Evolutionary conservation across 64 coral and sea anemone species (phyloP).

Genomic region (Exaiptasia diaphana): DNA sequence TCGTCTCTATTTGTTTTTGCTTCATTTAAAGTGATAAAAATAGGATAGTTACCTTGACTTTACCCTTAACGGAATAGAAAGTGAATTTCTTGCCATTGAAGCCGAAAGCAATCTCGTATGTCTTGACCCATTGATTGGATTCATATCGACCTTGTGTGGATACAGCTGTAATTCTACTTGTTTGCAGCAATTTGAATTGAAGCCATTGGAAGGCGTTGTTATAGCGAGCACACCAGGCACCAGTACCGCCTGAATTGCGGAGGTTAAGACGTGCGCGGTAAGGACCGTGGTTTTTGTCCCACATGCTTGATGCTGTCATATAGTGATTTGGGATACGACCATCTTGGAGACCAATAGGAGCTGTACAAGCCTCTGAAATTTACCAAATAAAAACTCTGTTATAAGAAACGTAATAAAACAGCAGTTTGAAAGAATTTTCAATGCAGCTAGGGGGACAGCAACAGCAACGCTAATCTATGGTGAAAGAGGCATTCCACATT

Average conservation of each 20-base stretch:
- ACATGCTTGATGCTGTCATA: constrained; percentile 28
- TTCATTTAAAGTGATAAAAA: not conserved
- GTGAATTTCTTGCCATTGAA: constrained; percentile 4
- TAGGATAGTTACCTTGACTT: constrained; percentile 1
- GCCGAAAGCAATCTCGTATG: constrained; percentile 45
- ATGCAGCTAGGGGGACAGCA: too few species aligned
- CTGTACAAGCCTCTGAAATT: constrained; percentile 25
- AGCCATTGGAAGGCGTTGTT: constrained; percentile 55
- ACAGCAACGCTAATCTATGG: too few species aligned
- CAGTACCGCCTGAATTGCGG: constrained; percentile 23
- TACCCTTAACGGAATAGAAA: constrained; percentile 39
- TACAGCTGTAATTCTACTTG: constrained; percentile 19
- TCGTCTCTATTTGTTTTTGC: not conserved
- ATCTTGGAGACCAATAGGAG: constrained; percentile 50
- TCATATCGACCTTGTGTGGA: constrained; percentile 65
- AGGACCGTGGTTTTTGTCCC: constrained; percentile 48
- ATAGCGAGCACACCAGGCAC: constrained; percentile 34
- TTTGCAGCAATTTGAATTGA: constrained; percentile 20
- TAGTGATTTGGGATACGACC: constrained; percentile 22
- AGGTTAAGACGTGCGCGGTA: constrained; percentile 36
- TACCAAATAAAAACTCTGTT: not conserved
- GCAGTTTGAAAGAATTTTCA: too few species aligned
- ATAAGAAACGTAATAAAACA: not conserved
- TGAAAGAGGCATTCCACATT: too few species aligned
- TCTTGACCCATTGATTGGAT: constrained; percentile 62